Evolutionary conservation across 2,113 vertebrate genomes (phyloP).

Genomic region (Anoplopoma fimbria): DNA sequence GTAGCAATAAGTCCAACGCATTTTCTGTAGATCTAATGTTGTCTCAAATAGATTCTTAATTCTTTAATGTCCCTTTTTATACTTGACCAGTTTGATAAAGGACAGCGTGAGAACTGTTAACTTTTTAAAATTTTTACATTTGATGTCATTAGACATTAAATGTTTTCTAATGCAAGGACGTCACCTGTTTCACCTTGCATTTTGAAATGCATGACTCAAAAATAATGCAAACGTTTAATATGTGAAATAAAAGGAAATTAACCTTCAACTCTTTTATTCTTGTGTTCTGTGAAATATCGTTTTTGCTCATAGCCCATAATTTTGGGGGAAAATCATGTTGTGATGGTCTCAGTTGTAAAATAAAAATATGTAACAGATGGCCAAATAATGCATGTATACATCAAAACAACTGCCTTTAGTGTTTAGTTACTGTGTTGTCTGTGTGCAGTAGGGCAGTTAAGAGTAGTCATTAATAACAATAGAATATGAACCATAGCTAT

Average conservation of each 20-base stretch:
- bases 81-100: constrained; percentile 70
- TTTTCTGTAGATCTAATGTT: constrained; percentile 57
- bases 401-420: neutral
- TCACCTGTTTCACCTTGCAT: constrained; percentile 59
- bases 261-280: constrained; percentile 18
- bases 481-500: neutral
- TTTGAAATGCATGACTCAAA: constrained; percentile 67
- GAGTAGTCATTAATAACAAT: neutral
- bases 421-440: neutral
- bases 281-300: neutral
- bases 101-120: constrained; percentile 43
- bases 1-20: constrained; percentile 60
- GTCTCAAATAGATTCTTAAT: constrained; percentile 63
- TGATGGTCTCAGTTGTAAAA: neutral
- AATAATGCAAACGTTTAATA: constrained; percentile 59
- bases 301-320: neutral
- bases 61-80: constrained; percentile 75
- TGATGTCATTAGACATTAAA: constrained; percentile 61
- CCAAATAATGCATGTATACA: neutral
- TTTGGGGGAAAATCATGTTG: neutral
- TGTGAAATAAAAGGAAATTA: constrained; percentile 73
- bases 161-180: constrained; percentile 62
- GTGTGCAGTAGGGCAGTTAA: no score
- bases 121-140: constrained; percentile 55
- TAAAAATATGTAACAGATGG: neutral